Base-by-base conservation (phyloP, 2,113 vertebrate genomes). In the Tetraodon nigroviridis region DNA sequence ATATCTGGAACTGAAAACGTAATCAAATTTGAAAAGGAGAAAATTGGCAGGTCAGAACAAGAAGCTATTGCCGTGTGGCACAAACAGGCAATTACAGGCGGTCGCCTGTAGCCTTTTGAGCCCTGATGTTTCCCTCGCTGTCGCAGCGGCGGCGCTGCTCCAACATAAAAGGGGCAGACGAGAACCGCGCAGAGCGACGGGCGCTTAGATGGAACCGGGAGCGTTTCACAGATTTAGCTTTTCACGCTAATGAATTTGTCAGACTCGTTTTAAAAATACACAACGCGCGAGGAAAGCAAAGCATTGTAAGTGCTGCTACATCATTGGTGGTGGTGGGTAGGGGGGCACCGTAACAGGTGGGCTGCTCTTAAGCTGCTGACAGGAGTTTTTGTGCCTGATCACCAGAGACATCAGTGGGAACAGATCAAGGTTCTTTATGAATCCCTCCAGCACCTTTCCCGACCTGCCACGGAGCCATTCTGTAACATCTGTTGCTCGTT, bases 11-110 rank as follows among this genome's bases (percentile, higher is more conserved):
- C 62, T 51, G 48, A 69, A 68, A 67, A 50, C 42, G 32, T 11
- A 51, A 70, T 61, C 51, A 48, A 46, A 69, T 69, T 54, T 64
- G 49, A 79, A 55, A 37, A 37, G 24, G 47, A 63, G 32, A 69
- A 49, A 7, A 42, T 66, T 51, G 45, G 50, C 48, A 17, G 64
- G 54, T 59, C 59, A 49, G 53, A 4, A 41, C 48, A 32, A 55
- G 51, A 56, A 32, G 41, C 20, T 45, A 29, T 59, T 69, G 64
- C 49, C 69, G 69, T 71, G 64, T 69, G 72, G 73, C 61, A 61
- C 19, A 76, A 17, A 61, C 57, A 55, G 40, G 58, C 79, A 70
- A 77, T 79, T 74, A 79, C n/a, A 64, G 59, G 20, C 59, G 46
- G 59, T 51, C 52, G 70, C 59, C 65, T 62, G 68, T 5, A 52